These are phyloP conservation scores for Slavum lentiscoides DNA, from an alignment of 2,888 invertebrate species.

Conservation along the genomic window DNA sequence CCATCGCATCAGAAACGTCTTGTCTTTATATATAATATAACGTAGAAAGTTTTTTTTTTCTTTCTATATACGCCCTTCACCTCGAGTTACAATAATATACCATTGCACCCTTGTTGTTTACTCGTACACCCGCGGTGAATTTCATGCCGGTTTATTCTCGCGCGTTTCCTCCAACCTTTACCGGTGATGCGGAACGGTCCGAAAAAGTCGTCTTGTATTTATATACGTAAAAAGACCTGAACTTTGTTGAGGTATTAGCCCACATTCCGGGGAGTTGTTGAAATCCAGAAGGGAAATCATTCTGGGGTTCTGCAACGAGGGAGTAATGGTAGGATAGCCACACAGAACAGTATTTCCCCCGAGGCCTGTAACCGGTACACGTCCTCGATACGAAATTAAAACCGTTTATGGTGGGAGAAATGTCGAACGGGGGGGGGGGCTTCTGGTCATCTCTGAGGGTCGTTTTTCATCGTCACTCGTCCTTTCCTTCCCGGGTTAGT, in stretches of 20 bases:
- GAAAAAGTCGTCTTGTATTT: conserved; percentile 5
- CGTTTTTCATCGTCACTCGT: conserved; percentile 47
- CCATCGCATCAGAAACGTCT: neutral
- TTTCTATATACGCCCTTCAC: neutral
- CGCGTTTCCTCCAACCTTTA: conserved; percentile 36
- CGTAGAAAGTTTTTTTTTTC: neutral
- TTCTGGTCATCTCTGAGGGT: conserved; percentile 25
- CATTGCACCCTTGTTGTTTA: conserved; percentile 19
- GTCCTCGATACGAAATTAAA: conserved; percentile 47
- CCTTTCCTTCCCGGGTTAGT: conserved; percentile 28
- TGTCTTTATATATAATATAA: neutral
- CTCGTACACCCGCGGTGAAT: neutral
- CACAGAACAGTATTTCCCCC: conserved; percentile 32
- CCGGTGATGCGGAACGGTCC: neutral
- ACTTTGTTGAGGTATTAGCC: conserved; percentile 28
- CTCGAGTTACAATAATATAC: conserved; percentile 1
- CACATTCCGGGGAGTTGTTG: conserved; percentile 9
- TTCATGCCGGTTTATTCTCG: neutral
- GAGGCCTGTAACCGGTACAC: conserved; percentile 14
- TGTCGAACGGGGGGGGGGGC: conserved; percentile 8
- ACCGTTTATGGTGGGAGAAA: conserved; percentile 33
- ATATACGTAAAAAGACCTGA: conserved; percentile 14
- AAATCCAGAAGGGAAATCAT: conserved; percentile 47
- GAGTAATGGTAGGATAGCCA: conserved; percentile 37
- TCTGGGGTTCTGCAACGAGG: conserved; percentile 4